Conservation (phyloP, 2,113 vertebrate species). For the Paralichthys olivaceus region DNA sequence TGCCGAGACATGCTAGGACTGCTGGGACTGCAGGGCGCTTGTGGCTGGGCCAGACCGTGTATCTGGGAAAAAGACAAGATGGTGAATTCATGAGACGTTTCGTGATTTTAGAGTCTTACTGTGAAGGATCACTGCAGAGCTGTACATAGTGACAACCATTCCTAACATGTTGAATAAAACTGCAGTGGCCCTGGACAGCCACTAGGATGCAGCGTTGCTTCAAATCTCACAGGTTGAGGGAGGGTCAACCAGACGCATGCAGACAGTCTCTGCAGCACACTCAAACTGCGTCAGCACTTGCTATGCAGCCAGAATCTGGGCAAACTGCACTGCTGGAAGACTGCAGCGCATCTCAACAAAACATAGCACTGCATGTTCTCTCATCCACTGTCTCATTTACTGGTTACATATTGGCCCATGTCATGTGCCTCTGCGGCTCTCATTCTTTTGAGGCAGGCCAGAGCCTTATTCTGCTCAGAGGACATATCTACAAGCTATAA, state of each 20-base stretch:
- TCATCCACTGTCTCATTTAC: slow-evolving; percentile 31
- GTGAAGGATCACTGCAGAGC: slow-evolving; percentile 21
- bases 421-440: slow-evolving; percentile 58
- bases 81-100: neutral
- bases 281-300: slow-evolving; percentile 84
- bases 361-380: slow-evolving; percentile 54
- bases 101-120: neutral
- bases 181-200: slow-evolving; percentile 59
- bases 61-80: slow-evolving; percentile 47
- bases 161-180: slow-evolving; percentile 4
- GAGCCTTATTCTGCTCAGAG: slow-evolving; percentile 72
- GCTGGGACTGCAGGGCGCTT: slow-evolving; percentile 74
- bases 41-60: slow-evolving; percentile 70
- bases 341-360: slow-evolving; percentile 71
- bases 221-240: slow-evolving; percentile 60
- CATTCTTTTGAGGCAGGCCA: slow-evolving; percentile 54
- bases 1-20: slow-evolving; percentile 73
- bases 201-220: slow-evolving; percentile 73
- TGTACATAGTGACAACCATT: neutral
- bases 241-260: slow-evolving; percentile 79
- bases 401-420: slow-evolving; percentile 49
- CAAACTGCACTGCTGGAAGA: slow-evolving; percentile 67
- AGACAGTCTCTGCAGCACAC: slow-evolving; percentile 80
- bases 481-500: slow-evolving; percentile 76
- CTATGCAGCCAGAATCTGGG: slow-evolving; percentile 78